A percentile compares a stretch with the other conserved stretches of the same genome.
These are phyloP conservation scores for Syrrhaptes paradoxus DNA, from an alignment of 2,113 vertebrate genomes.

Conservation along the genomic window DNA sequence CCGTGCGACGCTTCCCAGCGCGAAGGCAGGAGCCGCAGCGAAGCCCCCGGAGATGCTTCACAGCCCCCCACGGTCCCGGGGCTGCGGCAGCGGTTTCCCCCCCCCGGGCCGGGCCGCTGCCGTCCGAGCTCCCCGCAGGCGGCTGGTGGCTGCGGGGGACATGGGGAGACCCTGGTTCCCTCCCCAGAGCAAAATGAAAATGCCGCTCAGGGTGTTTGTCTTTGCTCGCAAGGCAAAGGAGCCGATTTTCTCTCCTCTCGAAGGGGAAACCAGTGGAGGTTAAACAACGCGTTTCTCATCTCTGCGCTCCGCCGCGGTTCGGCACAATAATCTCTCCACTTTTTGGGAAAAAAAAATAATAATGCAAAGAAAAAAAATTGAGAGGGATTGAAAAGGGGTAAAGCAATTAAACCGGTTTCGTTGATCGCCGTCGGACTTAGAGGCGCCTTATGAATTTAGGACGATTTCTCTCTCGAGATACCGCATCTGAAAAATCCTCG, in stretches of 20 bases:
- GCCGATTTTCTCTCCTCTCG: not conserved
- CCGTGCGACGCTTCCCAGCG: not conserved
- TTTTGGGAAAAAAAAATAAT: not conserved
- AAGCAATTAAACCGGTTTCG: slow-evolving; percentile 1
- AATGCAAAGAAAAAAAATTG: not conserved
- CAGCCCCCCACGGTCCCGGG: not conserved
- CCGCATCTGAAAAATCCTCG: slow-evolving; percentile 8
- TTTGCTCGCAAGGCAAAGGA: slow-evolving; percentile 22
- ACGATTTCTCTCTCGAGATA: slow-evolving; percentile 25
- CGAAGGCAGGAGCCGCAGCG: not conserved
- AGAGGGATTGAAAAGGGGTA: not conserved
- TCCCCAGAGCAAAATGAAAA: not conserved
- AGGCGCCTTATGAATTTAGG: slow-evolving; percentile 45
- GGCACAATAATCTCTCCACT: not conserved
- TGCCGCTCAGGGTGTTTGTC: not conserved
- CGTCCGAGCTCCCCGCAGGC: not conserved
- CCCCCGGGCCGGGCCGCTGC: not conserved
- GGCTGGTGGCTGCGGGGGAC: not conserved
- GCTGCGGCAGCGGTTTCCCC: not conserved
- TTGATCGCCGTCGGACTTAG: slow-evolving; percentile 38
- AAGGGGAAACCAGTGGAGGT: slow-evolving; percentile 22
- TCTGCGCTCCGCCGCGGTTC: not conserved
- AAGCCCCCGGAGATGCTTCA: not conserved
- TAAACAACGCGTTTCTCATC: not conserved
- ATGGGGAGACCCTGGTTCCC: not conserved